Evolutionary conservation across 2,888 invertebrate genomes (phyloP), one percentile per base, ranked within the genome.

Genomic region (Ophion costatus): DNA sequence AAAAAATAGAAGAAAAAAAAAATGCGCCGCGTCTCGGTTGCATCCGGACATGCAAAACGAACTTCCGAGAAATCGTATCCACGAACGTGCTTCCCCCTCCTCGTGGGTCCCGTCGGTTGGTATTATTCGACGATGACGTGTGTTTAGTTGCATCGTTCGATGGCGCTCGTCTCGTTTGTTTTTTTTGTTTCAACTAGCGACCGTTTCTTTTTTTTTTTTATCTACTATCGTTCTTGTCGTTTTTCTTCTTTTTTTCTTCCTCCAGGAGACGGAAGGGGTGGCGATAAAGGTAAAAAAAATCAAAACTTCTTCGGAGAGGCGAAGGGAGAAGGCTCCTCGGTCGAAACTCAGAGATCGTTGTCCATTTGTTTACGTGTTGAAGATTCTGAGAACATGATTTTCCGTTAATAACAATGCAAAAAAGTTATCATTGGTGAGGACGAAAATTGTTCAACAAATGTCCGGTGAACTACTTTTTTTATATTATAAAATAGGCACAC

Each of bases 61-160:
- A 33, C 67, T 83, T 79, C 80, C 63, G 20, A 66, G 80, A 83
- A 83, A 73, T 82, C 75, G 33, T 64, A 56, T 77, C 67, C 69
- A 33, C 59, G 77, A 42, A 10, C 22, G 22, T 20, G 20, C 20
- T 7, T 59, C 56, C 59, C 59, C 59, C 11, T 20, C 22, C 7
- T 22, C 59, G 20, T 22, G 20, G 22, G 7, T 5, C 20, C 7
- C 20, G 59, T 22, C 45, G 45, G 14, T 14, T 1, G 11, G 14
- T 11, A 73, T 76, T 67, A 67, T 67, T 67, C 70, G 33, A 76
- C 76, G 71, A 61, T 80, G 75, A 83, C 83, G 83, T 38, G 83
- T 59, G 59, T n/a, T n/a, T n/a, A n/a, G n/a, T 10, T 45, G 45
- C 14, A 10, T 45, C 45, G 45, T 45, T 45, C 45, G 45, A 45